phyloP scores from a whole-genome alignment of 2,113 vertebrate genomes.

The Alligator mississippiensis region DNA sequence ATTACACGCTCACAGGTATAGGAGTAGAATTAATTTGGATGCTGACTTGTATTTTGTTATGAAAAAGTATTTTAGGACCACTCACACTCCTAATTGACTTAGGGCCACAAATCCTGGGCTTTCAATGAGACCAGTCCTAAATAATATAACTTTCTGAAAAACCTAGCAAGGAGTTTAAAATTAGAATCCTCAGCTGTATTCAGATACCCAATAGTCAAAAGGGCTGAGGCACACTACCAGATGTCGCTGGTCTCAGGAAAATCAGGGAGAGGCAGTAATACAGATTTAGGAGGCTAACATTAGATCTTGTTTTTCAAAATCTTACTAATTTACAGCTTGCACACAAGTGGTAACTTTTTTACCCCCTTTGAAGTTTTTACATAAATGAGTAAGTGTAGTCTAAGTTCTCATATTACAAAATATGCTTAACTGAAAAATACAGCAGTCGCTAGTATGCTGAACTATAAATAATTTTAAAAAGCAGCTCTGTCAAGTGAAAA shows the following conservation, averaged over 20 bases:
- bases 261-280: not conserved
- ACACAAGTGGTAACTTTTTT: not conserved
- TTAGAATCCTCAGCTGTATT: not conserved
- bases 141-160: not conserved
- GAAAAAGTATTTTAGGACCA: not conserved
- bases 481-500: not conserved
- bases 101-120: not conserved
- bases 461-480: not conserved
- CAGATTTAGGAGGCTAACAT: not conserved
- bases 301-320: not conserved
- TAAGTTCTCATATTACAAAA: not conserved
- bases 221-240: not conserved
- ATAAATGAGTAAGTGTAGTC: not conserved
- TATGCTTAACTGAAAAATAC: not conserved
- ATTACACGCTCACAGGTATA: not conserved
- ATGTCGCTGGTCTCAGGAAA: not conserved
- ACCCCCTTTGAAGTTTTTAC: not conserved
- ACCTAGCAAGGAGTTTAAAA: not conserved
- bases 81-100: not conserved
- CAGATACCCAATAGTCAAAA: not conserved
- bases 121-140: not conserved
- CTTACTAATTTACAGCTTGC: not conserved
- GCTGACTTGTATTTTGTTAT: not conserved
- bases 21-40: not conserved
- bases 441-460: conserved; percentile 1